Conservation (phyloP, 1,140 invertebrate species). For the Microvelia longipes region DNA sequence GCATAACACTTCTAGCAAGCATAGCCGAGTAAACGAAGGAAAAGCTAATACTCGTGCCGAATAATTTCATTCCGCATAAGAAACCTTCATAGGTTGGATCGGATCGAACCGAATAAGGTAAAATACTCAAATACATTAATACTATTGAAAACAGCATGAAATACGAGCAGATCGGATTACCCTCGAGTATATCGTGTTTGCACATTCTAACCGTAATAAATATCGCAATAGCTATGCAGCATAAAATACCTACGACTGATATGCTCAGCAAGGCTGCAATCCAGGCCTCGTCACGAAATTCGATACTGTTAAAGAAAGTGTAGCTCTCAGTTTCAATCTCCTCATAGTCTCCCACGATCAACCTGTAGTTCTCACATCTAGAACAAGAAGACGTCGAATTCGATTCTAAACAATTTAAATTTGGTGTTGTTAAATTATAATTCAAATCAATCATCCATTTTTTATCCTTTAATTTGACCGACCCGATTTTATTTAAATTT, state of each 20-base stretch:
- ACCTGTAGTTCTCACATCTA: constrained; percentile 14
- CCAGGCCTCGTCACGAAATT: constrained; percentile 31
- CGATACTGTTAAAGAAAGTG: constrained; percentile 10
- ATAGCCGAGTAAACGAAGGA: constrained; percentile 39
- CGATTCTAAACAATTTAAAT: constrained; percentile 9
- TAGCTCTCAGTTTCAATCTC: constrained; percentile 2
- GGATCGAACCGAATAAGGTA: constrained; percentile 32
- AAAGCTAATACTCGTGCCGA: constrained; percentile 36
- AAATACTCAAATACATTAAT: constrained; percentile 34
- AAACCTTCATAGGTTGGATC: constrained; percentile 10
- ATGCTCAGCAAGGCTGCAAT: constrained; percentile 34
- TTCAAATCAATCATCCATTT: constrained; percentile 11
- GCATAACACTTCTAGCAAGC: constrained; percentile 38
- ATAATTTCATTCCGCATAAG: constrained; percentile 34
- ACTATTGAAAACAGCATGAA: constrained; percentile 34
- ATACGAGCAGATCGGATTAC: constrained; percentile 37
- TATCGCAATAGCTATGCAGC: constrained; percentile 31
- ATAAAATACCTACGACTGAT: constrained; percentile 31
- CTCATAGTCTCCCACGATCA: constrained; percentile 12
- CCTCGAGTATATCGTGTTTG: constrained; percentile 35
- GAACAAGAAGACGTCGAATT: constrained; percentile 12
- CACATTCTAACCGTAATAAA: constrained; percentile 38
- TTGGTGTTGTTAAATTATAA: constrained; percentile 5
- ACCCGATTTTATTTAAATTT: constrained; percentile 8
- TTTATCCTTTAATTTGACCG: neutral